Evolutionary conservation across 2,888 invertebrate species (phyloP).

Genomic region (Nomada ferruginata): DNA sequence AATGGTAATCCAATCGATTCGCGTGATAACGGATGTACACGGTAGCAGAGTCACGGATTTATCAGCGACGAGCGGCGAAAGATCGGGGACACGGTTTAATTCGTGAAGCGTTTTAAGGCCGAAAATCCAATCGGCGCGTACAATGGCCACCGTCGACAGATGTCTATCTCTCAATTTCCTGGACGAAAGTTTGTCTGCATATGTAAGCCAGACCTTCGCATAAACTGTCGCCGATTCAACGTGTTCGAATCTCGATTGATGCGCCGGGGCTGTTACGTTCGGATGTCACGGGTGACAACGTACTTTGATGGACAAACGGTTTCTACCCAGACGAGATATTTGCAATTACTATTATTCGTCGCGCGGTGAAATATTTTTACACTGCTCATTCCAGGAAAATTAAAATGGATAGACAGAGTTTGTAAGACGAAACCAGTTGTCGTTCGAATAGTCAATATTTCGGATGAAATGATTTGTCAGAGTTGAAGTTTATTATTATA

Average conservation of each 20-base stretch:
- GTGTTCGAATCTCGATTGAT: constrained; percentile 48
- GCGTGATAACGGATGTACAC: constrained; percentile 62
- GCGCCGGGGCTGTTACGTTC: constrained; percentile 38
- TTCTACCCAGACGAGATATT: background rate
- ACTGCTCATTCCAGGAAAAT: background rate
- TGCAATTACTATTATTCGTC: background rate
- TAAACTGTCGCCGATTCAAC: constrained; percentile 60
- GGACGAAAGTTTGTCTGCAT: constrained; percentile 70
- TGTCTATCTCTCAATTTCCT: constrained; percentile 75
- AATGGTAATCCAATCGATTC: constrained; percentile 67
- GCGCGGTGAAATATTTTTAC: constrained; percentile 7
- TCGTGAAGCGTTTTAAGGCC: constrained; percentile 70
- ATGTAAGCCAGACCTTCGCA: constrained; percentile 55
- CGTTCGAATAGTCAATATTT: background rate
- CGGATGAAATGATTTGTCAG: background rate
- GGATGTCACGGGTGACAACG: constrained; percentile 38
- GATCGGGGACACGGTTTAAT: constrained; percentile 70
- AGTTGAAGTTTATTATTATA: no score
- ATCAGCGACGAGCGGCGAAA: constrained; percentile 57
- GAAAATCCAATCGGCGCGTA: constrained; percentile 69
- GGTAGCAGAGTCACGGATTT: constrained; percentile 62
- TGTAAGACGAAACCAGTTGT: no score
- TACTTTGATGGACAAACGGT: constrained; percentile 31
- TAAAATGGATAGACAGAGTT: no score
- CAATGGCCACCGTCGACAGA: constrained; percentile 71